Evolutionary conservation across 1,140 invertebrate species (phyloP).

Genomic region (Rhyacophila brunnea): DNA sequence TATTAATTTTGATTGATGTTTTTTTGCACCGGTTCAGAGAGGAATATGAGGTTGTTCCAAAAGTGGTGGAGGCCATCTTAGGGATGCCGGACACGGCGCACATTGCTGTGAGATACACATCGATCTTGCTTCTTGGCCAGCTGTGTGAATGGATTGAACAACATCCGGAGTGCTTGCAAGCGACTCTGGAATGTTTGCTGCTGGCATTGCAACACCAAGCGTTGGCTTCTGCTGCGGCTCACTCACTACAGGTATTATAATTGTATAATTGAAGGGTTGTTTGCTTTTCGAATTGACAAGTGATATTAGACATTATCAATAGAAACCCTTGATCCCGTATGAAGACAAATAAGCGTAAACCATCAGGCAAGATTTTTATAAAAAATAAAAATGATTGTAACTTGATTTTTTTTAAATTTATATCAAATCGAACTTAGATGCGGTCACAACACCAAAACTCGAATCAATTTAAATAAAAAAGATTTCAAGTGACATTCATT

Average conservation of each 20-base stretch:
- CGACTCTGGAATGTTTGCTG: conserved; percentile 78
- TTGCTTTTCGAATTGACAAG: too few species aligned
- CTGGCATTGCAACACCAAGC: conserved; percentile 66
- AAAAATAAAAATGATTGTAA: too few species aligned
- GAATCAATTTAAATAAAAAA: too few species aligned
- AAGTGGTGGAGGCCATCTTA: conserved; percentile 89
- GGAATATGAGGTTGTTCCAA: conserved; percentile 88
- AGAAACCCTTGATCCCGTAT: too few species aligned
- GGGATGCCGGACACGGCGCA: conserved; percentile 82
- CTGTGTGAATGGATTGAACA: conserved; percentile 93
- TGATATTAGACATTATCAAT: too few species aligned
- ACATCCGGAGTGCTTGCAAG: conserved; percentile 78
- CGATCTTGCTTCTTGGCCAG: conserved; percentile 86
- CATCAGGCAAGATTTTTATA: too few species aligned
- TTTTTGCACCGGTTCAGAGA: conserved; percentile 61
- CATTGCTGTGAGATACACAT: conserved; percentile 85
- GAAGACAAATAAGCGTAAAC: too few species aligned
- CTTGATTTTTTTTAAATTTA: too few species aligned
- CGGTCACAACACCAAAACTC: not conserved
- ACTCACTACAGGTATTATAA: conserved; percentile 60
- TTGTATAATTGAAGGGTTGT: too few species aligned
- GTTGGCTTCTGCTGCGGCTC: conserved; percentile 76
- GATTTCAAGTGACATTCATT: too few species aligned
- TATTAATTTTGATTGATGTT: conserved; percentile 15
- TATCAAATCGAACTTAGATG: not conserved